Evolutionary conservation across 2,113 vertebrate genomes (phyloP), one percentile per base, ranked within the genome.

Genomic region (Urocitellus parryii): DNA sequence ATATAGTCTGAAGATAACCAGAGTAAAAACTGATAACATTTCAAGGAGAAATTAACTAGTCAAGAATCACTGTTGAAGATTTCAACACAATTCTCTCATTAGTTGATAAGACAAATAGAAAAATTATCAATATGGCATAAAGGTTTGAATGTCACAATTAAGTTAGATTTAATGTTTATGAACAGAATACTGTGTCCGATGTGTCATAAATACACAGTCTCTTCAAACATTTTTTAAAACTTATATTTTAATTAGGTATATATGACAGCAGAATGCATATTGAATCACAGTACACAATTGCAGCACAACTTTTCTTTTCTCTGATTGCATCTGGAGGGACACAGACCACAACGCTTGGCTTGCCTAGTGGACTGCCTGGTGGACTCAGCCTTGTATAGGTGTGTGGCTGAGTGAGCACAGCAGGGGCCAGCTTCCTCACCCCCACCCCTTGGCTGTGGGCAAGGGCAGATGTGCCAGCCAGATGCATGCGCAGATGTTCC

Each of bases 21-120:
- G 79, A 67, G 2, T 77, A 61, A 95, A 93, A 95, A 65, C 32
- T 94, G 56, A 93, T 8, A 61, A 91, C 84, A 63, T 20, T 88
- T 68, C 32, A 51, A 88, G n/a, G 39, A 53, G 29, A 90, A 88
- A 91, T 85, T 9, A 63, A 88, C 74, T 32, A 80, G n/a, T 70
- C n/a, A 27, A 85, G 67, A 96, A 70, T 91, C 32, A 72, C 39
- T 88, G 29, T n/a, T 16, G 20, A 39, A 84, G 22, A 96, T 84
- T 84, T n/a, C n/a, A 88, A 80, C 0, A 56, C 12, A 78, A 73
- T 63, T 90, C 34, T 95, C 34, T 68, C 67, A 42, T 37, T 90
- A 65, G 77, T 42, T 63, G 51, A 84, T 58, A 84, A 39, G 29
- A 45, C 9, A 80, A 93, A 37, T 56, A 79, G 22, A 34, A 93